A percentile compares a stretch with the other conserved stretches of the same genome.
Conservation (phyloP, 2,888 invertebrate genomes). For the Thumatha senex region DNA sequence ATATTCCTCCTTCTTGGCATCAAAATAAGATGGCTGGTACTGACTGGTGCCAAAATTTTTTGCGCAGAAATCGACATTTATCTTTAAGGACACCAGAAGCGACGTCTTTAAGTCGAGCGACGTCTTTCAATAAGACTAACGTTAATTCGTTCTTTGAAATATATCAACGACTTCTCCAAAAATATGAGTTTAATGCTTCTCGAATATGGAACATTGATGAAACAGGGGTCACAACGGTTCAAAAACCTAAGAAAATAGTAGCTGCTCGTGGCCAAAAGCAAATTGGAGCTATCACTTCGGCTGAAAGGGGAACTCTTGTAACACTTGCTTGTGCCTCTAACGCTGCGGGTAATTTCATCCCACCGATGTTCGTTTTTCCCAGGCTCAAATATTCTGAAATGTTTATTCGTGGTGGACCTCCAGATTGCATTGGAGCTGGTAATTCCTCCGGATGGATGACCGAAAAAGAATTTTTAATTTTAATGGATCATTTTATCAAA, state of each 20-base stretch:
- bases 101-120: slow-evolving; percentile 6
- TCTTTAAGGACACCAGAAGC: slow-evolving; percentile 9
- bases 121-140: slow-evolving; percentile 21
- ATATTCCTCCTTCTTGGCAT: background rate
- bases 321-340: background rate
- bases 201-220: slow-evolving; percentile 30
- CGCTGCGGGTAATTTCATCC: background rate
- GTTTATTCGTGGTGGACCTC: slow-evolving; percentile 5
- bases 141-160: slow-evolving; percentile 18
- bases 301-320: slow-evolving; percentile 16
- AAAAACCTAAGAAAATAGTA: slow-evolving; percentile 34
- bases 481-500: slow-evolving; percentile 1
- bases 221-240: slow-evolving; percentile 27
- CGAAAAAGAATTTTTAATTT: slow-evolving; percentile 1
- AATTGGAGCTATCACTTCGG: slow-evolving; percentile 16
- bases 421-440: slow-evolving; percentile 1
- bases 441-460: slow-evolving; percentile 7
- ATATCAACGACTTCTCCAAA: slow-evolving; percentile 12
- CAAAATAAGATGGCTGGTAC: background rate
- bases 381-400: background rate
- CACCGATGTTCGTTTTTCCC: background rate
- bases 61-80: background rate
- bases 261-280: slow-evolving; percentile 29
- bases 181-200: slow-evolving; percentile 17
- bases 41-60: too few relatives aligned